Percentiles rank a stretch among this genome's conserved stretches.
Evolutionary conservation across 30 jellyfish, hydroid and myxozoan species (phyloP).

Genomic region (Turritopsis dohrnii): DNA sequence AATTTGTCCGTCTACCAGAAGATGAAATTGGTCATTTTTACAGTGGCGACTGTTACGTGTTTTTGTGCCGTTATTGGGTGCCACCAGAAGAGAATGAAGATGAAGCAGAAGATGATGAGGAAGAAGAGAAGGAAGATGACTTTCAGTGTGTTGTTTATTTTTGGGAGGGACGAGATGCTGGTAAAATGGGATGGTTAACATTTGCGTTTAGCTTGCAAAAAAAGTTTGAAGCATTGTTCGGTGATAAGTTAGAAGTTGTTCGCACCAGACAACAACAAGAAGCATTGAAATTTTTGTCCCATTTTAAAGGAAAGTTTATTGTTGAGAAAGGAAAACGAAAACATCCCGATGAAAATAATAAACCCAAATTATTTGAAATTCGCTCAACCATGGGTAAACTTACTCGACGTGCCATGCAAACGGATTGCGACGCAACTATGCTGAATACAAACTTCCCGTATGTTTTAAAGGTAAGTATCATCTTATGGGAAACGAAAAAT

Average conservation of each 20-base stretch:
- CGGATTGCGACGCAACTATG: constrained; percentile 84
- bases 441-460: constrained; percentile 76
- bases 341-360: constrained; percentile 44
- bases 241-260: constrained; percentile 93
- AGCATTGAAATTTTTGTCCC: constrained; percentile 90
- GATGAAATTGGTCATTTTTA: constrained; percentile 97
- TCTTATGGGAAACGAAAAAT: no score
- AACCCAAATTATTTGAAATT: constrained; percentile 76
- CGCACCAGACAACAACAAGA: constrained; percentile 96
- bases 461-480: constrained; percentile 29
- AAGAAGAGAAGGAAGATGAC: constrained; percentile 85
- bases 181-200: constrained; percentile 98
- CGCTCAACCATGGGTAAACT: constrained; percentile 95
- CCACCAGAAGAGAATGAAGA: constrained; percentile 90
- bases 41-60: constrained; percentile 96
- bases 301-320: constrained; percentile 80
- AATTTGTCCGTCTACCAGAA: constrained; percentile 96
- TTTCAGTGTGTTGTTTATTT: constrained; percentile 93
- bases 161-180: constrained; percentile 99
- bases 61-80: constrained; percentile 94
- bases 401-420: constrained; percentile 95
- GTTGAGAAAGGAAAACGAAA: constrained; percentile 68
- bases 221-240: constrained; percentile 92
- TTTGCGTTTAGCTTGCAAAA: constrained; percentile 93
- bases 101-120: constrained; percentile 70